Percentiles rank a stretch among this genome's conserved stretches.
These are phyloP conservation scores for Gastrophysa polygoni DNA, from an alignment of 2,888 invertebrate genomes.

Conservation along the genomic window DNA sequence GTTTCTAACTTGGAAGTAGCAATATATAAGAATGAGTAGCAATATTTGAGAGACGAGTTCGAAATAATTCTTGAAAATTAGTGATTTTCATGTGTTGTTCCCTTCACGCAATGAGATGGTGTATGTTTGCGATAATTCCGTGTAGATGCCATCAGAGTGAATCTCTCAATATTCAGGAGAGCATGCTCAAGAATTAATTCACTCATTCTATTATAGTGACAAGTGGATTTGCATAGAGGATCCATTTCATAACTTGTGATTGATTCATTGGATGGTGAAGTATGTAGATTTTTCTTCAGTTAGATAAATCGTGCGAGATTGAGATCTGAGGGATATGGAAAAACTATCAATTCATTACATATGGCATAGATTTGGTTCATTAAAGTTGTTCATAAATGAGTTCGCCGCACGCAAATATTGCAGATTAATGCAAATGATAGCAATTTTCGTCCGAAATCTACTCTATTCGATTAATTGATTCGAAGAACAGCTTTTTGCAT, in stretches of 20 bases:
- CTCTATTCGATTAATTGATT: slow-evolving; percentile 42
- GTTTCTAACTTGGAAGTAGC: too few species aligned
- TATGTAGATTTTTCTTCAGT: slow-evolving; percentile 29
- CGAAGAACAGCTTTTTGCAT: slow-evolving; percentile 36
- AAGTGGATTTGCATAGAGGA: slow-evolving; percentile 14
- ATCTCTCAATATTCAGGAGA: slow-evolving; percentile 25
- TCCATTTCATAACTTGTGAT: slow-evolving; percentile 21
- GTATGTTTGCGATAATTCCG: too few species aligned
- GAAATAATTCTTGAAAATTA: too few species aligned
- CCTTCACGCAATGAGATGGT: too few species aligned
- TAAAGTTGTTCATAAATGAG: slow-evolving; percentile 49
- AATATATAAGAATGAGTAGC: too few species aligned
- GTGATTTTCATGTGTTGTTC: too few species aligned
- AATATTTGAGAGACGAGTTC: too few species aligned
- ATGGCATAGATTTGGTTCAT: slow-evolving; percentile 43
- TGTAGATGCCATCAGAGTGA: too few species aligned
- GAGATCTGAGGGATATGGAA: slow-evolving; percentile 23
- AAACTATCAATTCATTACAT: slow-evolving; percentile 38
- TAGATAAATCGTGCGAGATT: slow-evolving; percentile 31
- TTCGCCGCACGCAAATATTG: slow-evolving; percentile 48
- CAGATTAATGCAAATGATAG: slow-evolving; percentile 44
- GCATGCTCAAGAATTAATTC: slow-evolving; percentile 26
- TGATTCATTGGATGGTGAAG: slow-evolving; percentile 21
- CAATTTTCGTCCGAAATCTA: slow-evolving; percentile 33
- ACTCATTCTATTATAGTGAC: slow-evolving; percentile 20